phyloP scores from a whole-genome alignment of 1,140 invertebrate genomes.

The Linepithema humile region DNA sequence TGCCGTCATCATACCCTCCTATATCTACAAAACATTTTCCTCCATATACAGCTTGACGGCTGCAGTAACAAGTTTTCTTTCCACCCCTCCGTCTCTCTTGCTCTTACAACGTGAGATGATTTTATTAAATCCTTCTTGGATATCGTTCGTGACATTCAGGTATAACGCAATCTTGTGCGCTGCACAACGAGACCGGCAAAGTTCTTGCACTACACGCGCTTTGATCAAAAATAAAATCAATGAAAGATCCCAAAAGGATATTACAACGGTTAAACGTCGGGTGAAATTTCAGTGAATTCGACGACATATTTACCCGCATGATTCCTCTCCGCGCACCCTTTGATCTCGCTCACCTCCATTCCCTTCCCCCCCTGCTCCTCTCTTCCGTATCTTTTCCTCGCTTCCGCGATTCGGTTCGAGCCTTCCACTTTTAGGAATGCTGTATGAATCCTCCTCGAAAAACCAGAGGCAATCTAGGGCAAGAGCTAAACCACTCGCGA shows the following conservation, averaged over 20 bases:
- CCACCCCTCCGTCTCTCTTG: slow-evolving; percentile 22
- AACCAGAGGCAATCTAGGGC: slow-evolving; percentile 48
- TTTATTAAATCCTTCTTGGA: slow-evolving; percentile 55
- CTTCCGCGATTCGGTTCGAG: slow-evolving; percentile 43
- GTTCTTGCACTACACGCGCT: slow-evolving; percentile 6
- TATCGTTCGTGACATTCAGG: slow-evolving; percentile 50
- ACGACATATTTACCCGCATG: slow-evolving; percentile 35
- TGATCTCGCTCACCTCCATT: not conserved
- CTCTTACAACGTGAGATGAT: slow-evolving; percentile 22
- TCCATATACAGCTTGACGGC: slow-evolving; percentile 50
- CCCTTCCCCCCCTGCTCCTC: not conserved
- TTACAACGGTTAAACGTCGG: slow-evolving; percentile 18
- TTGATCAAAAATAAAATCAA: not conserved
- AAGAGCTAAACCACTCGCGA: slow-evolving; percentile 53
- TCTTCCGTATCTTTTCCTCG: not conserved
- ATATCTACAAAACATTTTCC: slow-evolving; percentile 53
- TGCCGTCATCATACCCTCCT: slow-evolving; percentile 20
- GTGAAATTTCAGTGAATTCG: slow-evolving; percentile 53
- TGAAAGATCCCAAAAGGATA: not conserved
- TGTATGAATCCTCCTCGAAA: slow-evolving; percentile 56
- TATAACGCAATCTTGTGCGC: slow-evolving; percentile 34
- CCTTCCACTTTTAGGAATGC: slow-evolving; percentile 15
- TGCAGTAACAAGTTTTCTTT: slow-evolving; percentile 57
- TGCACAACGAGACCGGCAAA: slow-evolving; percentile 1
- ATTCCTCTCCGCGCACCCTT: not conserved